Conservation (phyloP, 2,797 vertebrate genomes). For the Leptoclinus maculatus region DNA sequence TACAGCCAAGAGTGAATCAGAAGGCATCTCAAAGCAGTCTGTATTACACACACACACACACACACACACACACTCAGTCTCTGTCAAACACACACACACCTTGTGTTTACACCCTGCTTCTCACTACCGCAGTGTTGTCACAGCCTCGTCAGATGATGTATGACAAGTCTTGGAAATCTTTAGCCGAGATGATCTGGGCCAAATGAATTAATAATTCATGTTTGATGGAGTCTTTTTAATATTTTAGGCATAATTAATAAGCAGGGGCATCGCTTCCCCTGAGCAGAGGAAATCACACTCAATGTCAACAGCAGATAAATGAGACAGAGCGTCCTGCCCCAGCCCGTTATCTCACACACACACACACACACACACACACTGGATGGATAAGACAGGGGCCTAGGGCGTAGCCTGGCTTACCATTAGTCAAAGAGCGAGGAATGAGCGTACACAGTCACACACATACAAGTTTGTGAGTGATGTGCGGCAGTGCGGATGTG, state of each 20-base stretch:
- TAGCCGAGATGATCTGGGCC: conserved; percentile 77
- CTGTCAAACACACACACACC: conserved; percentile 14
- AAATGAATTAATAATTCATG: conserved; percentile 86
- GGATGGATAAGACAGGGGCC: conserved; percentile 56
- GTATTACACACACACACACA: neutral
- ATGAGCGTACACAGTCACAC: conserved; percentile 38
- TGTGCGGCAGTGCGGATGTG: conserved; percentile 39
- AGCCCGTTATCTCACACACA: conserved; percentile 14
- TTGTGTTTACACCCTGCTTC: conserved; percentile 52
- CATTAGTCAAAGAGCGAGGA: conserved; percentile 65
- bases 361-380: conserved; percentile 17
- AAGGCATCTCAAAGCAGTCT: neutral
- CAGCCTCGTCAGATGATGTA: conserved; percentile 74
- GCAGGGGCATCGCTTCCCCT: conserved; percentile 66
- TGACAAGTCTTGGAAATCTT: conserved; percentile 78
- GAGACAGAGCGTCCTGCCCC: conserved; percentile 61
- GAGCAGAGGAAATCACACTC: conserved; percentile 73
- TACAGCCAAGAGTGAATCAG: conserved; percentile 7
- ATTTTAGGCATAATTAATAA: conserved; percentile 87
- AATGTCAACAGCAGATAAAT: conserved; percentile 75
- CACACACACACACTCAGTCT: neutral
- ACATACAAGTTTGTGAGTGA: conserved; percentile 49
- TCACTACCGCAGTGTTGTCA: conserved; percentile 49
- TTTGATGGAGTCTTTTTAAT: conserved; percentile 85
- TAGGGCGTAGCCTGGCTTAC: conserved; percentile 51